Evolutionary conservation across 1,140 invertebrate species (phyloP).

Genomic region (Drosophila simulans): DNA sequence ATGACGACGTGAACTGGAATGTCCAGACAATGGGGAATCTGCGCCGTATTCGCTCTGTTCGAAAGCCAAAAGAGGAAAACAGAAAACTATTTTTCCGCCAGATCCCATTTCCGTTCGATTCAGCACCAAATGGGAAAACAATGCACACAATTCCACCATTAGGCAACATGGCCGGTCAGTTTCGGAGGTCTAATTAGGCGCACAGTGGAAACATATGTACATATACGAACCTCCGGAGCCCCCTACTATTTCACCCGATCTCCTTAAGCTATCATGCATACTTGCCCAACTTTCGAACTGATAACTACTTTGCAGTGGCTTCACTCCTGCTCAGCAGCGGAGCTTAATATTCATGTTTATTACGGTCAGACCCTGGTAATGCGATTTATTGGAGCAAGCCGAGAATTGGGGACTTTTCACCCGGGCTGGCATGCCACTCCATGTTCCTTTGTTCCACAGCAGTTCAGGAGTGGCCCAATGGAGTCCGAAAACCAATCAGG

Average conservation of each 20-base stretch:
- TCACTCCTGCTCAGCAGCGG: conserved; percentile 34
- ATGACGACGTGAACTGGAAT: conserved; percentile 13
- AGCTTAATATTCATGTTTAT: conserved; percentile 60
- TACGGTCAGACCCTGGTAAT: conserved; percentile 33
- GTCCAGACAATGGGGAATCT: conserved; percentile 19
- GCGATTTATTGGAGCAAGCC: conserved; percentile 21
- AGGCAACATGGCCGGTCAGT: conserved; percentile 2
- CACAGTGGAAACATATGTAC: conserved; percentile 45
- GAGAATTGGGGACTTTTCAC: neutral
- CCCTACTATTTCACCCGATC: neutral
- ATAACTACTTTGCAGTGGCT: conserved; percentile 1
- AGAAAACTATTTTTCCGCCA: conserved; percentile 1
- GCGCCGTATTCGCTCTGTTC: neutral
- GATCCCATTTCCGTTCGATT: conserved; percentile 31
- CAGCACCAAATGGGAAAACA: conserved; percentile 16
- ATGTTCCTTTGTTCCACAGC: neutral
- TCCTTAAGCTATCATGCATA: conserved; percentile 5
- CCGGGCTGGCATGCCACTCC: neutral
- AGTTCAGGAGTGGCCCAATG: neutral
- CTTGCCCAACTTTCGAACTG: neutral
- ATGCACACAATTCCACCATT: conserved; percentile 24
- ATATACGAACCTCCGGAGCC: neutral
- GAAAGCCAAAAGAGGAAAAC: neutral
- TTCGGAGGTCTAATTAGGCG: conserved; percentile 60
- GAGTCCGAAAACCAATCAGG: neutral